Base-by-base conservation (phyloP, 2,888 invertebrate species). In the Andrena dorsata region DNA sequence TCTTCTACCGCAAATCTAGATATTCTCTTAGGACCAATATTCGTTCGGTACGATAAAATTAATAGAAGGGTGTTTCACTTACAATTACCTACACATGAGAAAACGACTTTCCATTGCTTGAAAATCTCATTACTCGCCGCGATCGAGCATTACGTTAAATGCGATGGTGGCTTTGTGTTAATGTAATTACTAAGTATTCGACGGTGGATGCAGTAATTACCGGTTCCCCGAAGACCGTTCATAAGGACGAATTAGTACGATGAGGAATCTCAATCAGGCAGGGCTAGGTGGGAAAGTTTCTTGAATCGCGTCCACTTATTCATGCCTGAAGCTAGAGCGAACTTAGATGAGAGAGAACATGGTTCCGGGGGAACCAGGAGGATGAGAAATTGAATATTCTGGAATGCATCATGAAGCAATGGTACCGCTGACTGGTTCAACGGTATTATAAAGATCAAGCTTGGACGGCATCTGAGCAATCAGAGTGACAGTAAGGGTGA, bases 241-340 rank as follows among this genome's bases (percentile, higher is more conserved):
- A 72, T 72, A 72, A 85, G 75, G 60, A 60, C 47, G 77, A 73
- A 86, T 85, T 87, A 80, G 77, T 61, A 60, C 76, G 81, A 77
- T 53, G 80, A 87, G 84, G 81, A 87, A 84, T 84, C 87, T 87
- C 86, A 82, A 87, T 87, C 84, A 82, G 69, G 75, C 84, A 65
- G 56, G 73, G 80, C 58, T 73, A 72, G 60, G 20, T 61, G 68
- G 53, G 83, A 86, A 91, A 90, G 81, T 90, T 90, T 84, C 81
- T 86, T 64, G 85, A 86, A 88, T 89, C 85, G 85, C 83, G 83
- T 80, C 88, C 83, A 85, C 88, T 90, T 90, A 89, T 88, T 90
- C 90, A 86, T 83, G 85, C 88, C 82, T 73, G 80, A 82, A 75
- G 82, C 78, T 30, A 81, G 69, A 69, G 58, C 70, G 83, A 77